Conservation (phyloP, 2,888 invertebrate species). For the Pardosa pseudoannulata region DNA sequence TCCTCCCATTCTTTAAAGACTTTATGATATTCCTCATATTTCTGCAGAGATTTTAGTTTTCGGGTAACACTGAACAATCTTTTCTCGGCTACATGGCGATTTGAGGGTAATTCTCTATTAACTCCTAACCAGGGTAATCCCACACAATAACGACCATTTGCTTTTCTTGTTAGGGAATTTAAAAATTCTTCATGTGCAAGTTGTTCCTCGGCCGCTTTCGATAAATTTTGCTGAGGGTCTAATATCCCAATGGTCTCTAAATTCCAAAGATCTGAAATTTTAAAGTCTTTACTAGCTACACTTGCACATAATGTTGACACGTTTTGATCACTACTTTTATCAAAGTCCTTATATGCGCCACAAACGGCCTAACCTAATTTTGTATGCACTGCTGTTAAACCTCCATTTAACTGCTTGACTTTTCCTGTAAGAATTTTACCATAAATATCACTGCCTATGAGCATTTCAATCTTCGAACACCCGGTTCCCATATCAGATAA, state of each 20-base stretch:
- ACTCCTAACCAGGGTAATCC: not conserved
- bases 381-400: no score
- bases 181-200: not conserved
- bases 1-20: conserved; percentile 15
- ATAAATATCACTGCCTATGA: conserved; percentile 27
- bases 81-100: conserved; percentile 11
- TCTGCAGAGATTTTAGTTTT: conserved; percentile 17
- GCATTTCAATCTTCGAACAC: conserved; percentile 18
- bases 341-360: not conserved
- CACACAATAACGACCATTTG: conserved; percentile 6
- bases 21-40: conserved; percentile 6
- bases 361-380: conserved; percentile 19
- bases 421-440: not conserved
- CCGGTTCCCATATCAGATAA: conserved; percentile 3
- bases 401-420: no score
- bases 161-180: not conserved
- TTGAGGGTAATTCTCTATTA: not conserved
- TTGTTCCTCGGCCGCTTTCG: conserved; percentile 7
- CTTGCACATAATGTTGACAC: not conserved
- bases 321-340: not conserved
- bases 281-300: not conserved
- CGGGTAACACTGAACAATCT: conserved; percentile 16
- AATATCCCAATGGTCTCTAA: conserved; percentile 11
- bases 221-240: not conserved
- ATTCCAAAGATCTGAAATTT: not conserved